Evolutionary conservation across 2,888 invertebrate species (phyloP), one percentile per base, ranked within the genome.

Genomic region (Ischnus inquisitorius): DNA sequence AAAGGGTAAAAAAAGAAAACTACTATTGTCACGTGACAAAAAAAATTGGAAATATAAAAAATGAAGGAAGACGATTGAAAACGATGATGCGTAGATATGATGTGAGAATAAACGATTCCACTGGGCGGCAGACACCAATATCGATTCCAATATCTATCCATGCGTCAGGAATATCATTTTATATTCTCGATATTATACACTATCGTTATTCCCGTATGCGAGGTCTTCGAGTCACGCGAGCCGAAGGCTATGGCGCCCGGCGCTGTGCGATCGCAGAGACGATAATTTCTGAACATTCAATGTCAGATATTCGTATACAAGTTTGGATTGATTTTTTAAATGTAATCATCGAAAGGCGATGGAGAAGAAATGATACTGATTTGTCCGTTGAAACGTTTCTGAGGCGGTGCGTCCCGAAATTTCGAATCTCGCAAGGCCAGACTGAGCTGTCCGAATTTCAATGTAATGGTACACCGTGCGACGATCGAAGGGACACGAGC

Each of bases 141-240:
- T 48, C 25, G 19, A 41, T 22, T 22, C 16, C 43, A 67, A 48
- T 48, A 46, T 46, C 22, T 67, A n/a, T 28, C 57, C 57, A 28
- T 34, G 67, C 48, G 67, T 68, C 46, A 16, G 22, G 16, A 68
- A 48, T 68, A 28, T 68, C 25, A 16, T 16, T 67, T 43, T 6
- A 68, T 68, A 28, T 68, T 46, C 67, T 48, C 25, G n/a, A 68
- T 12, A 25, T 28, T 67, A 57, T 57, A 3, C 57, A 22, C 12
- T 19, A 2, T 57, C 28, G 25, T 14, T 68, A 48, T 25, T 16
- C n/a, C 43, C 46, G 25, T 67, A 25, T 46, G n/a, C 14, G 25
- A 57, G 25, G 34, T 8, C 22, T 57, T 25, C 3, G 57, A 57
- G 57, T 57, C 57, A 25, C 25, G 57, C 57, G 25, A 25, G 25